phyloP scores from a whole-genome alignment of 2,113 vertebrate genomes.

The Menura novaehollandiae region DNA sequence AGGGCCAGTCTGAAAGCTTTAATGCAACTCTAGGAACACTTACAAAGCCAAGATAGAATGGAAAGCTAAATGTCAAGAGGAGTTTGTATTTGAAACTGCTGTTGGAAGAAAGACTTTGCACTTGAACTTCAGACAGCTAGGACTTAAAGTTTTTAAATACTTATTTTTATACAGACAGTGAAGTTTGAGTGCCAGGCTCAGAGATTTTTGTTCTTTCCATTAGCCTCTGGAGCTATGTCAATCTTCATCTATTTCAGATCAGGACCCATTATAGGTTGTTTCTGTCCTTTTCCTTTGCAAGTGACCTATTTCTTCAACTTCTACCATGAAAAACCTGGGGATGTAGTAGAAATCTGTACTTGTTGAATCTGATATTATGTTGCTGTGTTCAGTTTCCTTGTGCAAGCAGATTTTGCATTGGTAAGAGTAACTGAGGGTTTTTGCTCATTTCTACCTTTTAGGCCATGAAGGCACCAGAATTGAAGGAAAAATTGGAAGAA shows the following conservation, averaged over 20 bases:
- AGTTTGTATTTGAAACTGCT: not conserved
- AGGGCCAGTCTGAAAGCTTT: not conserved
- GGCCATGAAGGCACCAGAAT: conserved; percentile 96
- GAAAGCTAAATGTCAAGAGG: not conserved
- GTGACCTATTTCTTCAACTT: not conserved
- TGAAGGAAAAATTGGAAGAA: conserved; percentile 96
- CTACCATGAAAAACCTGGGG: not conserved
- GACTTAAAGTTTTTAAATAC: not conserved
- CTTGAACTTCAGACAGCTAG: not conserved
- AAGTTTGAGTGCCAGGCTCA: not conserved
- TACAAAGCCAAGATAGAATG: not conserved
- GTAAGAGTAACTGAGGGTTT: not conserved
- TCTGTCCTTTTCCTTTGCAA: not conserved
- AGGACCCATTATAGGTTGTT: not conserved
- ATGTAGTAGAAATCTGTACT: not conserved
- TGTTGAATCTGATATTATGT: not conserved
- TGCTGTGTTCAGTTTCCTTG: not conserved
- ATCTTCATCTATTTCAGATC: not conserved
- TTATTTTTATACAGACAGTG: not conserved
- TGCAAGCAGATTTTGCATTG: not conserved
- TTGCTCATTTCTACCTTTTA: conserved; percentile 51
- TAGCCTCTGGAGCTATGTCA: not conserved
- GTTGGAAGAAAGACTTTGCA: not conserved
- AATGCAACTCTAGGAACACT: not conserved
- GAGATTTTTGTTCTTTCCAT: not conserved